Conservation (phyloP, 2,888 invertebrate genomes). For the Subacronicta megacephala region DNA sequence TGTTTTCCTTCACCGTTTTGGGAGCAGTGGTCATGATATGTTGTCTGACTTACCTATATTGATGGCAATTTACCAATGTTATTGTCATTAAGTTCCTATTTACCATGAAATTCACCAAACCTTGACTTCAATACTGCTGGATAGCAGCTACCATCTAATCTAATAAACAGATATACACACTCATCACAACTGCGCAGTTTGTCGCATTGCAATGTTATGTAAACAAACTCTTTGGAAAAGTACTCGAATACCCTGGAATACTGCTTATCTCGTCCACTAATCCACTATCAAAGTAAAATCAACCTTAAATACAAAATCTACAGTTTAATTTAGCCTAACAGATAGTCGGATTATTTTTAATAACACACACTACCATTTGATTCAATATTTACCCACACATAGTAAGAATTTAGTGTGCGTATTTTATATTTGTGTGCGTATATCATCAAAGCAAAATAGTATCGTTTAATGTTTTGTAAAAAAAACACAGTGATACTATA, state of each 20-base stretch:
- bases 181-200: conserved; percentile 61
- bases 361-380: conserved; percentile 30
- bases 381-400: conserved; percentile 42
- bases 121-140: conserved; percentile 20
- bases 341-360: conserved; percentile 28
- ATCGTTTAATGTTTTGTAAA: conserved; percentile 1
- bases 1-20: too few species aligned
- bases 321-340: conserved; percentile 21
- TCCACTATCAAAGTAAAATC: conserved; percentile 15
- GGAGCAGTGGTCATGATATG: too few species aligned
- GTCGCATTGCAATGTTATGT: conserved; percentile 34
- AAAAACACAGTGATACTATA: neutral
- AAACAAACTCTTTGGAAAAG: conserved; percentile 64
- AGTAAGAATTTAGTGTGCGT: neutral
- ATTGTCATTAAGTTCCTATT: too few species aligned
- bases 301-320: neutral
- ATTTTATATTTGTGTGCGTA: conserved; percentile 18
- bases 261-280: conserved; percentile 18
- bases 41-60: too few species aligned
- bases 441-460: conserved; percentile 10
- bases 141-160: conserved; percentile 92
- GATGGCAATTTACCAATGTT: too few species aligned
- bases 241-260: conserved; percentile 56
- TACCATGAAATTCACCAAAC: neutral
- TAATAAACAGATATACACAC: conserved; percentile 76